These are phyloP conservation scores for Corydoras maculifer DNA, from an alignment of 2,113 vertebrate species.

Conservation along the genomic window DNA sequence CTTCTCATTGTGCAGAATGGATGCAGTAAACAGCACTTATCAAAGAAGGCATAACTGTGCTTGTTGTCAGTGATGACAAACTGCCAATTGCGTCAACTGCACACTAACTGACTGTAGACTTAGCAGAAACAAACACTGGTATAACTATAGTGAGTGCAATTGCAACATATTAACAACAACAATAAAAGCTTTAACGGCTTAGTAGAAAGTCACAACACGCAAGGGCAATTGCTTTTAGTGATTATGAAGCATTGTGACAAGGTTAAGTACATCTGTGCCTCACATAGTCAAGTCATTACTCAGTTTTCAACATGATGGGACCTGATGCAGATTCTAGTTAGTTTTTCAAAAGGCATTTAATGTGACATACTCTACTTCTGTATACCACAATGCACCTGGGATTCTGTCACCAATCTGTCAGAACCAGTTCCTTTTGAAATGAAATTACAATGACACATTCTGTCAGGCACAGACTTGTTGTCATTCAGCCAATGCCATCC, in stretches of 20 bases:
- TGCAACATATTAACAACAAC: not conserved
- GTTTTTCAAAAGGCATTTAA: too few relatives aligned
- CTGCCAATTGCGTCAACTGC: constrained; percentile 26
- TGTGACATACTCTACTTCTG: too few relatives aligned
- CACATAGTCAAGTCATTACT: too few relatives aligned
- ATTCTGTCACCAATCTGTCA: too few relatives aligned
- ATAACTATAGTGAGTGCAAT: constrained; percentile 21
- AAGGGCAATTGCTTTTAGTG: constrained; percentile 13
- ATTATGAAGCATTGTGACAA: constrained; percentile 30
- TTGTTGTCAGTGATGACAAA: constrained; percentile 51
- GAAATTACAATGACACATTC: constrained; percentile 12
- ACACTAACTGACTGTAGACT: constrained; percentile 39
- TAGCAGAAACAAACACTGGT: constrained; percentile 16
- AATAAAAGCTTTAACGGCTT: constrained; percentile 19
- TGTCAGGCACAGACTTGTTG: constrained; percentile 31
- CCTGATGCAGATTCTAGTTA: too few relatives aligned
- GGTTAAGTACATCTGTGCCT: constrained; percentile 5
- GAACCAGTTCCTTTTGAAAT: not conserved
- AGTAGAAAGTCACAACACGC: constrained; percentile 23
- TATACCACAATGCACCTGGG: too few relatives aligned
- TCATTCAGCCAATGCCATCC: constrained; percentile 27
- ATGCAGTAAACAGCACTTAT: constrained; percentile 32
- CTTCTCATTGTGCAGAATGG: constrained; percentile 20
- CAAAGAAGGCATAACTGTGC: constrained; percentile 31
- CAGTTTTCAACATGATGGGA: too few relatives aligned